Evolutionary conservation across 2,888 invertebrate species (phyloP).

Genomic region (Tridacna gigas): DNA sequence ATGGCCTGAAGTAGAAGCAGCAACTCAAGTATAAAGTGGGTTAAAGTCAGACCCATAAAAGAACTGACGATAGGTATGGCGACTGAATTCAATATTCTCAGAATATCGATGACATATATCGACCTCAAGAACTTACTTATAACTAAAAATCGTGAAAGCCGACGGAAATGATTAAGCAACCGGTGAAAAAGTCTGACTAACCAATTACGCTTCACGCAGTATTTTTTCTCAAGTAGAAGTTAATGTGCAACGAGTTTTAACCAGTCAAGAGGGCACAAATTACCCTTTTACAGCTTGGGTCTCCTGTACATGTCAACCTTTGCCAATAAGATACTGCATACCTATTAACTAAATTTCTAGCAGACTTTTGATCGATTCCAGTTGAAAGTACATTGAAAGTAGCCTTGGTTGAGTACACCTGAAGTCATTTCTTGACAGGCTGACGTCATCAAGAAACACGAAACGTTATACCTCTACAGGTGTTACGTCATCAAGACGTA

Average conservation of each 20-base stretch:
- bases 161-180: no score
- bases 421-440: conserved; percentile 32
- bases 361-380: not conserved
- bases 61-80: conserved; percentile 14
- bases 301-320: conserved; percentile 31
- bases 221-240: no score
- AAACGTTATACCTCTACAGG: conserved; percentile 43
- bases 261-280: no score
- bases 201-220: no score
- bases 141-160: conserved; percentile 40
- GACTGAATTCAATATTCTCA: conserved; percentile 40
- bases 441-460: conserved; percentile 20
- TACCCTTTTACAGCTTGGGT: no score
- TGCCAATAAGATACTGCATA: conserved; percentile 50
- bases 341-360: conserved; percentile 27
- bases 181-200: no score
- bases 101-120: conserved; percentile 27
- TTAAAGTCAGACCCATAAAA: conserved; percentile 6
- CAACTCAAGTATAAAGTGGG: not conserved
- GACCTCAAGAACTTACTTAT: conserved; percentile 29
- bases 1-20: not conserved
- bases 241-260: no score
- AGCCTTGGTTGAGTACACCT: conserved; percentile 39
- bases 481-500: conserved; percentile 40
- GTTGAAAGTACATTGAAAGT: conserved; percentile 36